These are phyloP conservation scores for Neolamprologus kungweensis DNA, from an alignment of 2,113 vertebrate species.

Conservation along the genomic window DNA sequence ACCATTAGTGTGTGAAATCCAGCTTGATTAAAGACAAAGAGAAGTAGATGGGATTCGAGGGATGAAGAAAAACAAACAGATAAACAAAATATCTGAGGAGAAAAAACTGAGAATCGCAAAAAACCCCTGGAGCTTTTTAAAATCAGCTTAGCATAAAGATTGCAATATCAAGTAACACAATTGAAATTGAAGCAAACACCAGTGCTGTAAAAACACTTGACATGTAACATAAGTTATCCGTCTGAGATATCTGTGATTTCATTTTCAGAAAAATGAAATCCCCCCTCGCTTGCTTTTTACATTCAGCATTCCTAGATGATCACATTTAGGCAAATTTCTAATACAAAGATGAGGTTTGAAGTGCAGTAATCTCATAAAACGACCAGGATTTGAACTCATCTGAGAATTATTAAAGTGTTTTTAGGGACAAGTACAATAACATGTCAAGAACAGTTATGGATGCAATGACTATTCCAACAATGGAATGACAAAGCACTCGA, in stretches of 20 bases:
- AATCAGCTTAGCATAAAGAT: neutral
- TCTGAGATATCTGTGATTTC: neutral
- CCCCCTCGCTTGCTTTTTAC: neutral
- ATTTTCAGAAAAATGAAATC: neutral
- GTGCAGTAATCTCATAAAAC: neutral
- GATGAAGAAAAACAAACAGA: neutral
- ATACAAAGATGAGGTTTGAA: neutral
- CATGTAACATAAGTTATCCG: neutral
- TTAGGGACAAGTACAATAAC: neutral
- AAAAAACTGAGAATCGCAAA: neutral
- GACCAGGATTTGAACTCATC: neutral
- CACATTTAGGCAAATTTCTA: neutral
- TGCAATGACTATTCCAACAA: neutral
- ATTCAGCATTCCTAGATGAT: neutral
- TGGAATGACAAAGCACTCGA: conserved; percentile 24
- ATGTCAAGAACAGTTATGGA: neutral
- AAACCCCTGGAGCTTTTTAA: neutral
- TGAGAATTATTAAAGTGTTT: neutral
- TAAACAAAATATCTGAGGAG: neutral
- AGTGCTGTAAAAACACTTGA: neutral
- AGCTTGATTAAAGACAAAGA: conserved; percentile 23
- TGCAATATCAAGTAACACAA: neutral
- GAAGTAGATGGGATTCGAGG: neutral
- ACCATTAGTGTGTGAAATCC: conserved; percentile 36
- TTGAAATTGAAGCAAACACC: neutral